These are phyloP conservation scores for Actenoides hombroni DNA, from an alignment of 2,113 vertebrate genomes.

Conservation along the genomic window DNA sequence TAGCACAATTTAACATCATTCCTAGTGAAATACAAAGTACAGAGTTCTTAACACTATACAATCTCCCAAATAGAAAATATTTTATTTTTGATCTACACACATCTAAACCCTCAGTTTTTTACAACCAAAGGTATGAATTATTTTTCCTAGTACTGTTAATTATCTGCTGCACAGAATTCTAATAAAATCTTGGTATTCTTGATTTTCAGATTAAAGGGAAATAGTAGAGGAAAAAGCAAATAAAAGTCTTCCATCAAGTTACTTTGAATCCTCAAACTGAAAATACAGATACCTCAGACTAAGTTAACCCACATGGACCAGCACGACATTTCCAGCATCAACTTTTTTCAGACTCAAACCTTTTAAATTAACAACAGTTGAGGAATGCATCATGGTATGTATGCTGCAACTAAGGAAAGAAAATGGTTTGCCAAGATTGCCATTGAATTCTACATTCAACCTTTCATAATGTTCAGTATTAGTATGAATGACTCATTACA, in stretches of 20 bases:
- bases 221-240: background rate
- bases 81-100: background rate
- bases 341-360: background rate
- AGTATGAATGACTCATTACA: background rate
- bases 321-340: background rate
- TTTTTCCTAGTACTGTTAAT: background rate
- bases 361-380: constrained; percentile 46
- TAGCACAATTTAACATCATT: background rate
- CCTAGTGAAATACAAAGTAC: background rate
- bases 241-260: background rate
- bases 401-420: background rate
- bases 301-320: constrained; percentile 3
- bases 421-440: background rate
- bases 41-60: background rate
- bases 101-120: background rate
- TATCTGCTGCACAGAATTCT: background rate
- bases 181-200: background rate
- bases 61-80: background rate
- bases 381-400: background rate
- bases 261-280: background rate
- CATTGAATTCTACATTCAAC: background rate
- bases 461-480: background rate
- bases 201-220: background rate
- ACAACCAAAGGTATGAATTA: background rate
- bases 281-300: background rate